Evolutionary conservation across 64 coral and sea anemone genomes (phyloP), one percentile per base, ranked within the genome.

Genomic region (Cladopsammia gracilis): DNA sequence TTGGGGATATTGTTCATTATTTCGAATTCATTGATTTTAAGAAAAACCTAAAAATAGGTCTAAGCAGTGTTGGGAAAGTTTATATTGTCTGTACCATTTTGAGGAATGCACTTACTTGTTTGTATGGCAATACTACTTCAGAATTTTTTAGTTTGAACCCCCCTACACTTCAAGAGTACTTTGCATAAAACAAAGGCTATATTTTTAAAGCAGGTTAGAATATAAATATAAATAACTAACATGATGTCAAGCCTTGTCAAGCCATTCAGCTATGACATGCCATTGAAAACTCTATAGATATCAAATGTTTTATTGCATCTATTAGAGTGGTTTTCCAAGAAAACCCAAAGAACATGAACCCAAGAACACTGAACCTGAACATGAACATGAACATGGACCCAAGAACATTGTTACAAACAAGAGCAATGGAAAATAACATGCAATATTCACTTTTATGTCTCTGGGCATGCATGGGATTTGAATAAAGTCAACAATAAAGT

Each of bases 61-160:
- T 70, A 70, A 34, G 71, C 46, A 48, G 46, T 12, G 46, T 73
- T 73, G 71, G 34, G 16, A 18, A 73, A 73, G 34, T 73, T 48
- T 73, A 73, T 34, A 73, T 73, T 47, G 71, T 73, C 45, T 73
- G 71, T 73, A 34, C 71, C 46, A 34, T 73, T 25, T 73, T 73
- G 46, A 10, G 46, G 46, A 73, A 73, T 73, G 71, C 44, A 18
- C 71, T 70, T 26, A 70, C 25, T 2, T 34, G 22, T 70, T 42
- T 70, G 7, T 70, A 70, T 70, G 67, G 67, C 43, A 73, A 73
- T 73, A 10, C 46, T 24, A 73, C 71, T 34, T 48, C 44, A 73
- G 71, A 73, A 34, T 73, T 73, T 73, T 73, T 73, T 73, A 3
- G 16, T 73, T 7, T 73, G 15, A 26, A 73, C 14, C 44, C 71